These are phyloP conservation scores for Harpalus rufipes DNA, from an alignment of 2,888 invertebrate genomes.

Conservation along the genomic window DNA sequence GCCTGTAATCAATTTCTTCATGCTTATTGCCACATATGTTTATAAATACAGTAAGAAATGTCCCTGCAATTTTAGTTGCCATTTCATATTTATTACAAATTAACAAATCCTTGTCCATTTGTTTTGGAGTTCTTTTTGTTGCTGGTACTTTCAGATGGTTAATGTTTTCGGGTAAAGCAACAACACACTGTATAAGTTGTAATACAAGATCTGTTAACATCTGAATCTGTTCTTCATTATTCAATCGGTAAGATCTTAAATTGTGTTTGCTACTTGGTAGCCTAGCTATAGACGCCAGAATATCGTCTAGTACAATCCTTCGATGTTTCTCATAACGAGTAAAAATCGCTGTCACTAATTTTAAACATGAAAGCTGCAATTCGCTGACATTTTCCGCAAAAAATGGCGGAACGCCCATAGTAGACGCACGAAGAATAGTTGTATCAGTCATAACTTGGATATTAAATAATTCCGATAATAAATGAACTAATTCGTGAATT, in stretches of 20 bases:
- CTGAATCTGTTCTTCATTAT: conserved; percentile 95
- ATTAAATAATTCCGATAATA: conserved; percentile 91
- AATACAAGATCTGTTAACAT: conserved; percentile 98
- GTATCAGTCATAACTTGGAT: conserved; percentile 97
- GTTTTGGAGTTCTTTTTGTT: conserved; percentile 70
- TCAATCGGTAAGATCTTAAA: conserved; percentile 93
- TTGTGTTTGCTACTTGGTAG: conserved; percentile 98
- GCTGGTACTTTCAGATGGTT: conserved; percentile 75
- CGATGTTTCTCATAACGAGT: conserved; percentile 97
- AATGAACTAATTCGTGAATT: conserved; percentile 90
- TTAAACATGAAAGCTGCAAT: conserved; percentile 95
- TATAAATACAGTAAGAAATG: conserved; percentile 96
- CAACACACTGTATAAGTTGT: conserved; percentile 98
- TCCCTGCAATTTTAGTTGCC: conserved; percentile 95
- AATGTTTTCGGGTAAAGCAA: conserved; percentile 87
- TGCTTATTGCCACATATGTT: conserved; percentile 95
- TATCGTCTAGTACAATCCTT: conserved; percentile 95
- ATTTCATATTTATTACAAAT: conserved; percentile 96
- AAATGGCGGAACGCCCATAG: conserved; percentile 97
- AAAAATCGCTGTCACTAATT: conserved; percentile 97
- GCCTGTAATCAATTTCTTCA: conserved; percentile 96
- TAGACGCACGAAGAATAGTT: conserved; percentile 94
- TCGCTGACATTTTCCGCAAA: conserved; percentile 99
- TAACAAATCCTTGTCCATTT: conserved; percentile 90
- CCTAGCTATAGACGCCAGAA: conserved; percentile 97